Evolutionary conservation across 2,113 vertebrate genomes (phyloP).

Genomic region (Seriola dumerili): DNA sequence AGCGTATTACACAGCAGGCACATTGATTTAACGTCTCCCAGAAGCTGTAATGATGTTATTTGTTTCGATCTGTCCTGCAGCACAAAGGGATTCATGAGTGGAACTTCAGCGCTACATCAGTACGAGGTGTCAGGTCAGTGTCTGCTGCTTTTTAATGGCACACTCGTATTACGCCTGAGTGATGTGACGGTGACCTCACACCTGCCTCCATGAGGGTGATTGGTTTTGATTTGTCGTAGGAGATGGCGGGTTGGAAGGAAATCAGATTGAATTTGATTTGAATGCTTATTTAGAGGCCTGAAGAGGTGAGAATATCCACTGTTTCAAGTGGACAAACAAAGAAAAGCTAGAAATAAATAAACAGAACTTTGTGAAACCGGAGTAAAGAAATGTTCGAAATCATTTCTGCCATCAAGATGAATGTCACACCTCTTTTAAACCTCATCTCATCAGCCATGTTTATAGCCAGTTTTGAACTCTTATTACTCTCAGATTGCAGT

Average conservation of each 20-base stretch:
- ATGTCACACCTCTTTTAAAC: background rate
- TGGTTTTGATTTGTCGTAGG: background rate
- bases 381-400: background rate
- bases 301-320: background rate
- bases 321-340: background rate
- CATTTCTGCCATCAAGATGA: background rate
- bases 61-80: constrained; percentile 58
- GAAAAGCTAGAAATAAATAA: background rate
- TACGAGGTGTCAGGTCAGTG: constrained; percentile 92
- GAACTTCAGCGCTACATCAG: constrained; percentile 93
- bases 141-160: background rate
- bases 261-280: background rate
- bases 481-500: background rate
- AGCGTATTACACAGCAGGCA: background rate
- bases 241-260: background rate
- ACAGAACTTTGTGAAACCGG: background rate
- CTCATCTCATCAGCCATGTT: background rate
- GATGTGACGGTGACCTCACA: constrained; percentile 16
- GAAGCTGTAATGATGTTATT: constrained; percentile 35
- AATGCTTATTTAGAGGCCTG: background rate
- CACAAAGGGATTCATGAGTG: constrained; percentile 97
- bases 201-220: background rate
- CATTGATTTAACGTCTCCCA: background rate
- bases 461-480: background rate
- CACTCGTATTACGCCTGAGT: background rate